Evolutionary conservation across 2,888 invertebrate species (phyloP), one percentile per base, ranked within the genome.

Genomic region (Syrista parreyssii): DNA sequence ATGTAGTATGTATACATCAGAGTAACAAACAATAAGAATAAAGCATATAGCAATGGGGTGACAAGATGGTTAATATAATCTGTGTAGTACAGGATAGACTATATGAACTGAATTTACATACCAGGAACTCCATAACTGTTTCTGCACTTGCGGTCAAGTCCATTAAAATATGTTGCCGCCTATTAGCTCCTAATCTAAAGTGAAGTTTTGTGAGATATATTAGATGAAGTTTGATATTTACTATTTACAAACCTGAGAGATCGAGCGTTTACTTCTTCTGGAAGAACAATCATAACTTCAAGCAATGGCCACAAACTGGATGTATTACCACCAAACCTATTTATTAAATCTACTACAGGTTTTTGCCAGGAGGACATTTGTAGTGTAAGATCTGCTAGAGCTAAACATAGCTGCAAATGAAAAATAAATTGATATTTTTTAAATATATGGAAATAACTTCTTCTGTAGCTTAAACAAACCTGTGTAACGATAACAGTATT

Each of bases 351-450:
- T 86, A 95, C 92, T 75, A 97, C 94, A 73, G 98, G 97, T 88
- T 96, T 95, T 86, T 96, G 95, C 99, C 99, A 99, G 0, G 96
- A 92, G 30, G 96, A 95, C 97, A 99, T 98, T 92, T 99, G 97
- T 75, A 99, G 93, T 6, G 98, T 97, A 83, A 99, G 92, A 92
- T 99, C 99, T 31, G 98, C 97, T 74, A 99, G 92, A 1, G 99
- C 98, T 79, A 99, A 92, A 88, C 98, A 97, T 76, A 99, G 93
- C 93, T 95, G 91, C 68, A 55, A 23, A 23, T 23, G 23, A 55
- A 9, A 55, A 23, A 9, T 55, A 23, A 15, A 76, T 69, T 11
- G 69, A 68, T 34, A 3, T 72, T 75, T 68, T 36, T 71, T 1
- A 71, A 71, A 30, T 4, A 31, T 9, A 12, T 32, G 12, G 6